Percentiles rank a stretch among this genome's conserved stretches.
phyloP scores from a whole-genome alignment of 1,140 invertebrate genomes.

The Heliconius himera region DNA sequence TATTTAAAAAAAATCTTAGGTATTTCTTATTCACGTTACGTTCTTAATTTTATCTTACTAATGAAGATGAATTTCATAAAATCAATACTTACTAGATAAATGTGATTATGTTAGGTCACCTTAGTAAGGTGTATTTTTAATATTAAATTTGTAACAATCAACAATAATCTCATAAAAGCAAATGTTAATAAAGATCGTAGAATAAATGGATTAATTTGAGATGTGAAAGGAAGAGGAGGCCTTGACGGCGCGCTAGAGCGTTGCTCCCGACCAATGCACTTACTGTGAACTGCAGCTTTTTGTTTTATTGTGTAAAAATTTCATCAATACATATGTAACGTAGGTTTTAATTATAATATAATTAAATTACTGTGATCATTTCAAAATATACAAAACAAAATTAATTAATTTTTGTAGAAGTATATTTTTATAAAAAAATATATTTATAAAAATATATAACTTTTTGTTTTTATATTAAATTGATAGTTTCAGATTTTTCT shows the following conservation, averaged over 20 bases:
- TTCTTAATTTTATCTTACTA: no score
- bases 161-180: not conserved
- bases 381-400: not conserved
- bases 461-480: not conserved
- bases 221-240: not conserved
- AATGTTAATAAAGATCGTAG: not conserved
- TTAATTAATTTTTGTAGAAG: no score
- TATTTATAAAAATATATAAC: no score
- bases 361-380: not conserved
- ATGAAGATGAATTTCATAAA: no score
- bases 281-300: not conserved
- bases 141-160: no score
- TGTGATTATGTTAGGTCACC: no score
- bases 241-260: not conserved
- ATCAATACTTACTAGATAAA: no score
- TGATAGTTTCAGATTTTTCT: not conserved
- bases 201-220: not conserved
- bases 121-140: no score
- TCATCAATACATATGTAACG: not conserved
- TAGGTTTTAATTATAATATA: not conserved
- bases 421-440: no score
- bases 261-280: constrained; percentile 15
- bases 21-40: no score
- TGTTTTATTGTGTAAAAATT: constrained; percentile 5
- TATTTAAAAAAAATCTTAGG: no score